Base-by-base conservation (phyloP, 2,797 vertebrate genomes). In the Gouania willdenowi region DNA sequence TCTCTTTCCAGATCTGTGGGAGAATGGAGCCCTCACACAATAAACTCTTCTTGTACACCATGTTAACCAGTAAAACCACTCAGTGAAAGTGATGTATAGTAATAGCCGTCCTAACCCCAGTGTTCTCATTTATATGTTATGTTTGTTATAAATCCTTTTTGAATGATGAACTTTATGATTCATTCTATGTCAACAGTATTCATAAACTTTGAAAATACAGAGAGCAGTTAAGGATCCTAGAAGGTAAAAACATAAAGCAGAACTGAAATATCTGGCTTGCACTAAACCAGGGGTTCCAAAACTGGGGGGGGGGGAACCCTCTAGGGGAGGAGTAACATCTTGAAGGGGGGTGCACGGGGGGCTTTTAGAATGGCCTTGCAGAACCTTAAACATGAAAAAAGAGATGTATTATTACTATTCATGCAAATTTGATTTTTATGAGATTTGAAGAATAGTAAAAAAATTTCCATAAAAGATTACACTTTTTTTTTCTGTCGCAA, bases 51-150 rank as follows among this genome's bases (percentile, higher is more conserved):
- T 63, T 62, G 44, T 54, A 36, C 47, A 43, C 42, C 50, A 35
- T 41, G 62, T 71, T 72, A 47, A 66, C 61, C 62, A 47, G 45
- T 15, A 31, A 58, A 66, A 68, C 34, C 61, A 47, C 54, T 57
- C 51, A 46, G 46, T 62, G 35, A 58, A 60, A 46, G 58, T 54
- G 42, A 59, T 71, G 55, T 51, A 36, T 38, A 23, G 24, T 1
- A 62, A 70, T 56, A 49, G 52, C 41, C 43, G 66, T 64, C 63
- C 41, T 30, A 33, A 37, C 43, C 38, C 41, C 16, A 39, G 40
- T 44, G 25, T 24, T 12, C 35, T 46, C 33, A 34, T 38, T 51
- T 41, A 34, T 43, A 38, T 32, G 11, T 5, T 5, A 20, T n/a
- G 13, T 40, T 24, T 26, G 7, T 6, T 1, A 2, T 6, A 1